These are phyloP conservation scores for Formica selysi DNA, from an alignment of 1,140 invertebrate species.

Conservation along the genomic window DNA sequence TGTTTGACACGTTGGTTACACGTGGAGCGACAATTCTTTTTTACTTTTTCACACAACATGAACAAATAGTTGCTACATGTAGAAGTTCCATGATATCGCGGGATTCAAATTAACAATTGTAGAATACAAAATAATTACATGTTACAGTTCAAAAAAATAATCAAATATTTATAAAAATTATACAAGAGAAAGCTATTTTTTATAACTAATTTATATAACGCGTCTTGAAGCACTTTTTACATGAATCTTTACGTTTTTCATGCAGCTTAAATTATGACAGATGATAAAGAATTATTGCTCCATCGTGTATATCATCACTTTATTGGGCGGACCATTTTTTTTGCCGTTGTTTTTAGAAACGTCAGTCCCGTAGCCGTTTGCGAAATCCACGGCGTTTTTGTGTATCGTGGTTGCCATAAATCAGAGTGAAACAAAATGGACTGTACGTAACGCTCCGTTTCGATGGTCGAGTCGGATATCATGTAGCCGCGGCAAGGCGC, in stretches of 20 bases:
- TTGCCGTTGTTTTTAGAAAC: slow-evolving; percentile 14
- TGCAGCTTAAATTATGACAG: slow-evolving; percentile 13
- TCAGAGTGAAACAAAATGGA: slow-evolving; percentile 64
- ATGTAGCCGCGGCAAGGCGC: slow-evolving; percentile 35
- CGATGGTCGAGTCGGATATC: slow-evolving; percentile 58
- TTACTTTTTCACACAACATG: neutral
- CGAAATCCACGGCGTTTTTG: slow-evolving; percentile 48
- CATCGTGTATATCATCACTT: slow-evolving; percentile 41
- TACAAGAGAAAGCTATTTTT: neutral
- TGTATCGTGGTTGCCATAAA: slow-evolving; percentile 64
- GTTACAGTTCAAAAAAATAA: neutral
- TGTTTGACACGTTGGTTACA: slow-evolving; percentile 13
- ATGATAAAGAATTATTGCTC: slow-evolving; percentile 37
- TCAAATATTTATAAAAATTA: too few species aligned
- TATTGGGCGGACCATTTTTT: slow-evolving; percentile 26
- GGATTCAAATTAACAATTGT: neutral
- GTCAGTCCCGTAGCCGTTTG: slow-evolving; percentile 40
- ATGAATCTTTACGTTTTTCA: neutral
- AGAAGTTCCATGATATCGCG: neutral
- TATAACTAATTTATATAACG: neutral
- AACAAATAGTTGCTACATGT: neutral
- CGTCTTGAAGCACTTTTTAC: neutral
- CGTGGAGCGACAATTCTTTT: slow-evolving; percentile 1
- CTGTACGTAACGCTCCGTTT: slow-evolving; percentile 66
- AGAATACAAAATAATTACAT: neutral